phyloP scores from a whole-genome alignment of 2,113 vertebrate genomes.

The Riparia riparia region DNA sequence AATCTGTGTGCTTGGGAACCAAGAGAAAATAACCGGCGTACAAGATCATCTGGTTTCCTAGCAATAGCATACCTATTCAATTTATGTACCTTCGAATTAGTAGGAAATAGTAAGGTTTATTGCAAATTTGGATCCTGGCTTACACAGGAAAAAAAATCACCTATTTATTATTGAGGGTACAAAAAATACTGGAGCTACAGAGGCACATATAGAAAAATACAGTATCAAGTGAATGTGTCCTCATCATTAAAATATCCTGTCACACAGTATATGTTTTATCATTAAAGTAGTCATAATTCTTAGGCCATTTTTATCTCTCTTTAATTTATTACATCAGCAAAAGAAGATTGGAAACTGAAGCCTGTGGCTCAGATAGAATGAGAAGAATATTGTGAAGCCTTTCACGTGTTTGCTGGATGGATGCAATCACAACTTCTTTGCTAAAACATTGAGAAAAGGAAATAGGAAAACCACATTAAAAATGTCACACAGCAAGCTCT shows the following conservation, averaged over 20 bases:
- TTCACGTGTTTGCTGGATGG: neutral
- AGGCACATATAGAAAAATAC: neutral
- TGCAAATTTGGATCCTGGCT: neutral
- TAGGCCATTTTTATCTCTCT: neutral
- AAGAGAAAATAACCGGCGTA: constrained; percentile 55
- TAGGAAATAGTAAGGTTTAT: constrained; percentile 20
- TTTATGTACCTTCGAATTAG: neutral
- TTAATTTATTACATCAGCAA: neutral
- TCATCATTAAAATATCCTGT: neutral
- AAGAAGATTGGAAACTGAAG: neutral
- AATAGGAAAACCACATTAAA: neutral
- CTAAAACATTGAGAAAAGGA: neutral
- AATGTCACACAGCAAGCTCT: neutral
- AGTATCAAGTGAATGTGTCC: neutral
- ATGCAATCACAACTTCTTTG: neutral
- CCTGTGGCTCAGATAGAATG: neutral
- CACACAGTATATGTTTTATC: neutral
- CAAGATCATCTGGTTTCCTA: constrained; percentile 39
- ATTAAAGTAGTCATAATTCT: neutral
- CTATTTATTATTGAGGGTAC: neutral
- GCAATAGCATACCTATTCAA: constrained; percentile 12
- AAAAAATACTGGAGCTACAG: neutral
- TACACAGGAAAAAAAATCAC: neutral
- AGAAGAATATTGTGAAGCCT: neutral
- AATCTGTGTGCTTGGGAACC: constrained; percentile 17